phyloP scores from a whole-genome alignment of 2,113 vertebrate species.

The Atherinomorus stipes region DNA sequence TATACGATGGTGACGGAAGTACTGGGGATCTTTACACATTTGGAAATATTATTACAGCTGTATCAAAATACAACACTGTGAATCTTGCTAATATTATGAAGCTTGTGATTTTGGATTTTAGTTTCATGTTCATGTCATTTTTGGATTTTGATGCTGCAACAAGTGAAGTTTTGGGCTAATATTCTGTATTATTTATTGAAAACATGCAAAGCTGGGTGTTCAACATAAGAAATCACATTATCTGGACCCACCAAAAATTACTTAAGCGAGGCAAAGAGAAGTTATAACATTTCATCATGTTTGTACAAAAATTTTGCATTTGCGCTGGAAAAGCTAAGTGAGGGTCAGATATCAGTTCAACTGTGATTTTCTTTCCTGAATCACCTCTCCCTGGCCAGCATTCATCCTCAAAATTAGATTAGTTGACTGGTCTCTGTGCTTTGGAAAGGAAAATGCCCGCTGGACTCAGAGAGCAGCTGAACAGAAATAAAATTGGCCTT shows the following conservation, averaged over 20 bases:
- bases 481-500: conserved; percentile 48
- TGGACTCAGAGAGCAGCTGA: conserved; percentile 52
- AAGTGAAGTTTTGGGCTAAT: neutral
- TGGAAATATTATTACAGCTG: neutral
- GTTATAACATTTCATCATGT: neutral
- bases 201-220: neutral
- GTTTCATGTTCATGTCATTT: neutral
- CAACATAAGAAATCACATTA: neutral
- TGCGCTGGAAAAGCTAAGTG: neutral
- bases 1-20: neutral
- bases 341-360: conserved; percentile 43
- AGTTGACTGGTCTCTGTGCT: conserved; percentile 44
- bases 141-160: neutral
- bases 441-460: conserved; percentile 48
- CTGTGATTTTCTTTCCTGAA: conserved; percentile 49
- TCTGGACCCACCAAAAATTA: neutral
- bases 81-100: neutral
- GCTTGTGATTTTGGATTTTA: neutral
- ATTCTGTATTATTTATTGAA: neutral
- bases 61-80: neutral
- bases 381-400: conserved; percentile 37
- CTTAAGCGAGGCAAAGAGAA: neutral
- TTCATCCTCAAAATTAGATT: conserved; percentile 62
- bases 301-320: conserved; percentile 4
- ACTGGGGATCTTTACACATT: neutral